phyloP scores from a whole-genome alignment of 1,140 invertebrate genomes.

The Bilobella aurantiaca region DNA sequence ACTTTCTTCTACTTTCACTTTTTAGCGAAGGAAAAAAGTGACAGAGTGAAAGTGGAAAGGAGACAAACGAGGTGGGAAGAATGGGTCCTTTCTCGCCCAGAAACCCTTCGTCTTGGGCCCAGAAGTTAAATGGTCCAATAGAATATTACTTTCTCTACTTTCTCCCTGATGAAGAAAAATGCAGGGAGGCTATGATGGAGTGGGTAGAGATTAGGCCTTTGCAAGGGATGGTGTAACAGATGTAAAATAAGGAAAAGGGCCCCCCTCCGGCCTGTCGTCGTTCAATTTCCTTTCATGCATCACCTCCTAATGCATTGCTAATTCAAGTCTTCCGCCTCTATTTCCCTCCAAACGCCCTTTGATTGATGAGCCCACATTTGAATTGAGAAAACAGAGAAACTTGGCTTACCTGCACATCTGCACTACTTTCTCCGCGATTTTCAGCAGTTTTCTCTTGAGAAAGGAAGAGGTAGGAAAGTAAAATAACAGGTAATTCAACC shows the following conservation, averaged over 20 bases:
- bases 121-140: too few relatives aligned
- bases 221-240: background rate
- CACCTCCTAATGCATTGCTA: background rate
- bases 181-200: background rate
- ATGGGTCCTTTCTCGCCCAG: too few relatives aligned
- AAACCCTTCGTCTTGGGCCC: too few relatives aligned
- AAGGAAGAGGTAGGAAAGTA: background rate
- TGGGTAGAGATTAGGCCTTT: background rate
- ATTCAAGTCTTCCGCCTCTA: background rate
- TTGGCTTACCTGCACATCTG: background rate
- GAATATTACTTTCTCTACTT: too few relatives aligned
- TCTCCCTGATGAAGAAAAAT: too few relatives aligned
- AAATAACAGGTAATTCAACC: too few relatives aligned
- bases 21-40: background rate
- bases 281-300: background rate
- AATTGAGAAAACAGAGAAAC: background rate
- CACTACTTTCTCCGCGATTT: background rate
- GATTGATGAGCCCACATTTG: background rate
- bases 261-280: background rate
- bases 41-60: background rate
- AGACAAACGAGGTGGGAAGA: background rate
- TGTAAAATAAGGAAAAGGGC: background rate
- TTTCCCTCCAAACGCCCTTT: too few relatives aligned
- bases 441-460: background rate
- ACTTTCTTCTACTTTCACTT: background rate